These are phyloP conservation scores for Sesamia nonagrioides DNA, from an alignment of 1,140 invertebrate species.

Conservation along the genomic window DNA sequence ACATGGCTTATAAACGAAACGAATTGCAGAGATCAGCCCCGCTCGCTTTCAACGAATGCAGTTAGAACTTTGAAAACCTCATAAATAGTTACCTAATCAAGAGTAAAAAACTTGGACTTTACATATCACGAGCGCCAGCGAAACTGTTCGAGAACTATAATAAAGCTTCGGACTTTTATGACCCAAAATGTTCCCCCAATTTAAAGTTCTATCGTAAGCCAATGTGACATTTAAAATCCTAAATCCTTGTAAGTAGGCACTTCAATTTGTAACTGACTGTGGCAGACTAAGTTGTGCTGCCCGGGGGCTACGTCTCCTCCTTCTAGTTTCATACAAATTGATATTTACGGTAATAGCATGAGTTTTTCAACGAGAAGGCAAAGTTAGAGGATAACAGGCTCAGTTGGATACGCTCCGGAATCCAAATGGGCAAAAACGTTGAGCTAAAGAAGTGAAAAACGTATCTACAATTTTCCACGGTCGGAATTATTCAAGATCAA, in stretches of 20 bases:
- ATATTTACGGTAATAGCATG: conserved; percentile 84
- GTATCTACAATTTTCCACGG: conserved; percentile 69
- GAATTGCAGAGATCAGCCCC: neutral
- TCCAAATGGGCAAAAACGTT: conserved; percentile 77
- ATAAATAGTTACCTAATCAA: conserved; percentile 38
- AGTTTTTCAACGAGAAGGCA: conserved; percentile 80
- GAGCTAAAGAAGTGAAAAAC: conserved; percentile 74
- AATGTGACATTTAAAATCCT: conserved; percentile 66
- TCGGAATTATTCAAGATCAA: conserved; percentile 73
- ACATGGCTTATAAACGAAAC: neutral
- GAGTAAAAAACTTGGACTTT: conserved; percentile 34
- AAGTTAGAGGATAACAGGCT: conserved; percentile 81
- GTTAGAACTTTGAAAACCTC: conserved; percentile 19
- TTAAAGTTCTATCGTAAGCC: conserved; percentile 62
- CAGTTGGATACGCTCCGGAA: conserved; percentile 75
- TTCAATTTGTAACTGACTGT: conserved; percentile 79
- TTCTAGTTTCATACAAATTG: conserved; percentile 84
- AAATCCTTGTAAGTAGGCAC: conserved; percentile 64
- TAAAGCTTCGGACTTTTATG: conserved; percentile 45
- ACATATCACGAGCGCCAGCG: conserved; percentile 25
- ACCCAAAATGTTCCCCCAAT: conserved; percentile 56
- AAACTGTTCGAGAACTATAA: conserved; percentile 29
- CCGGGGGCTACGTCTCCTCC: conserved; percentile 64
- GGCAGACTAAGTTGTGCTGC: conserved; percentile 64
- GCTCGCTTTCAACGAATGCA: conserved; percentile 12